Evolutionary conservation across 2,888 invertebrate genomes (phyloP), one percentile per base, ranked within the genome.

Genomic region (Empis livida): DNA sequence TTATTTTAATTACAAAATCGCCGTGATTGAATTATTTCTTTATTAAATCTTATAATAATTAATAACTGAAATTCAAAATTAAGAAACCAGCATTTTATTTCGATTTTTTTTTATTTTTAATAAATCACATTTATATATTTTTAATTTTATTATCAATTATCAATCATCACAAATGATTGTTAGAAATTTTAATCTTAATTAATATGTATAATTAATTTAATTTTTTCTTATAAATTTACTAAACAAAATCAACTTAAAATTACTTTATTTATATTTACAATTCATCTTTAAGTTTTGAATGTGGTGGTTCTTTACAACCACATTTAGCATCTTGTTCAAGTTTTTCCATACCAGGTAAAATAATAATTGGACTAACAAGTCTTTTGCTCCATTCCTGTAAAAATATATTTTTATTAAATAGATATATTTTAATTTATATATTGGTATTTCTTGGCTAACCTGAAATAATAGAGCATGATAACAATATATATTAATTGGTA

Each of bases 401-500:
- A 57, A 17, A 14, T 9, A 23, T 23, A 9, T 20, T 16, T 16
- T 13, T 9, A 14, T 53, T 14, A 45, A 16, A 45, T 13, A 8
- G 9, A 8, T 6, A 32, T 35, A 23, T 45, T 38, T 9, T 20
- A 6, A 23, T n/a, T 37, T 23, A 37, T 27, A 6, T 23, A 16
- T 2, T 4, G 11, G 10, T 35, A 32, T n/a, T 32, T 35, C 10
- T 15, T 27, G 14, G 14, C 62, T 63, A 61, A 80, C 82, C 62
- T 77, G 68, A 51, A 87, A 75, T 41, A 87, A 69, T 45, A 78
- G 71, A 44, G 81, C 79, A 68, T 95, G 85, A 63, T 95, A 95
- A 63, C 95, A 95, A 63, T 87, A 80, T 42, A 95, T 78, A 64
- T 94, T 75, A 53, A 81, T 78, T 0, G 95, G 92, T 61, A 91